Base-by-base conservation (phyloP, 2,888 invertebrate species). In the Luffia ferchaultella region DNA sequence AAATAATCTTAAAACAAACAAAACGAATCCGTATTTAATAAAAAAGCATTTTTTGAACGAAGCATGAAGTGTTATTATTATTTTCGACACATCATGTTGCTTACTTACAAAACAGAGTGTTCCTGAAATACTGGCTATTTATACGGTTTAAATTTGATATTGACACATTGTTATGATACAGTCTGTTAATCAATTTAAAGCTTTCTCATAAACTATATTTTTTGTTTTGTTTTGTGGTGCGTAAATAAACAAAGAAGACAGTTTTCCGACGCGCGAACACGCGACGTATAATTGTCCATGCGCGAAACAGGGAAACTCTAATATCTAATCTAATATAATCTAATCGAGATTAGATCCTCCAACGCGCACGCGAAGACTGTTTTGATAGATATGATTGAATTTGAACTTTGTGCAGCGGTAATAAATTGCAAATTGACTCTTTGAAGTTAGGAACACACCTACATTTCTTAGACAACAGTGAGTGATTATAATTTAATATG, bases 61-160 rank as follows among this genome's bases (percentile, higher is more conserved):
- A 50, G 49, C 47, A 52, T 50, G 50, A 53, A 53, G 50, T 53
- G 48, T 50, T 53, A 50, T 52, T 52, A 49, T 52, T 52, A 52
- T 52, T 52, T 52, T 50, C 50, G 50, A 50, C 18, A 52, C 52
- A 52, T 48, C 47, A 52, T 52, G 52, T 50, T 52, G 50, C 50
- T 52, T 52, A 52, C 52, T 52, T 52, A 50, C 16, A 52, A 50
- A 50, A 48, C 52, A 52, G 48, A 52, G 42, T 52, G 50, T 50
- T 52, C 52, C 47, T 51, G 51, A 51, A 51, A 48, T 51, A 51
- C 47, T 51, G 50, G 47, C 50, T 47, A 51, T 51, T 48, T 48
- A 48, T 51, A 51, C 47, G 51, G 51, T 51, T 51, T 51, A 20
- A 45, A 48, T 51, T 42, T 51, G 30, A 30, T 30, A 30, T 30